These are phyloP conservation scores for Brachionus sp. DNA, from an alignment of 1,140 invertebrate species.

Conservation along the genomic window DNA sequence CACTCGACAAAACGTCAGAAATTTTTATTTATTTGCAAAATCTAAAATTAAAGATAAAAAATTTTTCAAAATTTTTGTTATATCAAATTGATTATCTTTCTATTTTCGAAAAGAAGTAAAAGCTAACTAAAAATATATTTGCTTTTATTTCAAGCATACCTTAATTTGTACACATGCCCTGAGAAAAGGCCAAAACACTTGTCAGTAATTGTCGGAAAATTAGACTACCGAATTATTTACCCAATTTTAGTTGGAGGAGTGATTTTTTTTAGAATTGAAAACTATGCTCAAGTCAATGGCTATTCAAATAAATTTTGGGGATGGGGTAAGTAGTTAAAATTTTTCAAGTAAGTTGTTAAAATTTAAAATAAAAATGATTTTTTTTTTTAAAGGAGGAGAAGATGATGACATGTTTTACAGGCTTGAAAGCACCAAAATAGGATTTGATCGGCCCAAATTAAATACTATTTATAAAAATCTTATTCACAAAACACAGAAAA, in stretches of 20 bases:
- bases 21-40: no score
- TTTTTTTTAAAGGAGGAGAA: not conserved
- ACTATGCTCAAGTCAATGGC: not conserved
- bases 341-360: no score
- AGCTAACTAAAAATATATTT: no score
- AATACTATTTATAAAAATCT: constrained; percentile 4
- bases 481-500: not conserved
- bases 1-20: no score
- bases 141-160: not conserved
- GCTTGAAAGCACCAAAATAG: not conserved
- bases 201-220: constrained; percentile 1
- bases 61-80: no score
- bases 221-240: not conserved
- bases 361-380: no score
- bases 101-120: no score
- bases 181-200: not conserved
- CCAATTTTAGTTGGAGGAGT: not conserved
- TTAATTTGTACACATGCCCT: constrained; percentile 9
- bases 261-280: not conserved
- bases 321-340: not conserved
- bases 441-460: not conserved
- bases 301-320: constrained; percentile 33
- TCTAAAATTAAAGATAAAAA: no score
- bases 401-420: constrained; percentile 40
- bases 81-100: no score